phyloP scores from a whole-genome alignment of 2,797 vertebrate genomes.

The Gila robusta region DNA sequence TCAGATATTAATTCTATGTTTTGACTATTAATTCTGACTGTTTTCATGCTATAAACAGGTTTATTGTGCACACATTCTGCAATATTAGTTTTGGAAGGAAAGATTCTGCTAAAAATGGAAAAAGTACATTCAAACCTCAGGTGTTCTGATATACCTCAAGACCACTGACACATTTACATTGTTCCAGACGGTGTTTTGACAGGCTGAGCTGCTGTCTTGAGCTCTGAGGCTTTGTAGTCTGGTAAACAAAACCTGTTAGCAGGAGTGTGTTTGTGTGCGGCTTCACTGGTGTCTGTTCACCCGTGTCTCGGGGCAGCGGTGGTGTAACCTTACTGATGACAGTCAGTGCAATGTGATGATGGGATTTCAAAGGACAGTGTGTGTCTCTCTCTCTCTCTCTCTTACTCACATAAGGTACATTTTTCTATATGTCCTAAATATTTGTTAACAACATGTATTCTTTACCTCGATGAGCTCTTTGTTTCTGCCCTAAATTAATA shows the following conservation, averaged over 20 bases:
- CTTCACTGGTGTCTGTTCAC: conserved; percentile 58
- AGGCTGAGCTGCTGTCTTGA: conserved; percentile 21
- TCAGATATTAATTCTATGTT: neutral
- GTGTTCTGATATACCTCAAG: conserved; percentile 12
- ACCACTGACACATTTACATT: conserved; percentile 38
- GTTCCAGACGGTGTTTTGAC: conserved; percentile 47
- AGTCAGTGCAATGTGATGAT: conserved; percentile 64
- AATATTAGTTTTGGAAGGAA: neutral
- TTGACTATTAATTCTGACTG: neutral
- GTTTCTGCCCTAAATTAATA: too few relatives aligned
- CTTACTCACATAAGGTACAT: neutral
- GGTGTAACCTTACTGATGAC: conserved; percentile 59
- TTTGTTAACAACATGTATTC: too few relatives aligned
- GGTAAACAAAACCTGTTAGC: conserved; percentile 40
- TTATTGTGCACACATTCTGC: neutral
- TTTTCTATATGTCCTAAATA: too few relatives aligned
- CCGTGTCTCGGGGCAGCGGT: conserved; percentile 51
- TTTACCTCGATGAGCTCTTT: too few relatives aligned
- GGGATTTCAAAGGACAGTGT: conserved; percentile 53
- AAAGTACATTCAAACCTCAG: conserved; percentile 9
- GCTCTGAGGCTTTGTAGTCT: conserved; percentile 25
- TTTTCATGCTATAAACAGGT: neutral
- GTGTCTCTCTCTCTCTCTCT: neutral
- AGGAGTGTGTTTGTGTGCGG: conserved; percentile 52
- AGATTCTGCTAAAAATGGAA: neutral